Conservation (phyloP, 2,113 vertebrate species). For the Mastomys coucha region DNA sequence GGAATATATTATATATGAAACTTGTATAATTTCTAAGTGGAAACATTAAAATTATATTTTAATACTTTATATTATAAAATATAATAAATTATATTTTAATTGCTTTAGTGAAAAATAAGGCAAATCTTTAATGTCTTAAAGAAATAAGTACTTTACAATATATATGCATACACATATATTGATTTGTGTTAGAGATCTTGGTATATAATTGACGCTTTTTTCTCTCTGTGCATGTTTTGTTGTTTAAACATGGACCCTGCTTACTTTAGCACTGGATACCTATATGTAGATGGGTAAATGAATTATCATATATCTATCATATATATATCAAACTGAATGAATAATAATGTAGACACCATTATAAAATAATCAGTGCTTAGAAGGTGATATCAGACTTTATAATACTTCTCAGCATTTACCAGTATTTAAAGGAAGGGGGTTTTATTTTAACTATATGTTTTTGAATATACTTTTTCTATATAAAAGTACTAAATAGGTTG, state of each 20-base stretch:
- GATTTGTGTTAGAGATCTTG: not conserved
- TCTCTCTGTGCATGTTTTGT: not conserved
- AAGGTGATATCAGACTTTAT: not conserved
- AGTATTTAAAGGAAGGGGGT: constrained; percentile 7
- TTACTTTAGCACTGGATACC: not conserved
- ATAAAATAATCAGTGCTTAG: not conserved
- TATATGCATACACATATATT: not conserved
- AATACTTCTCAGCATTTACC: not conserved
- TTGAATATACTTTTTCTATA: constrained; percentile 15
- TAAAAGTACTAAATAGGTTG: not conserved
- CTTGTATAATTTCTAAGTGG: constrained; percentile 4
- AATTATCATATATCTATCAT: not conserved
- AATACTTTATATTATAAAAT: too few relatives aligned
- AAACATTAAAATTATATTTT: not conserved
- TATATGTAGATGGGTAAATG: not conserved
- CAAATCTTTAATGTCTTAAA: not conserved
- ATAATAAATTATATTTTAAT: too few relatives aligned
- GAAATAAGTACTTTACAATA: not conserved
- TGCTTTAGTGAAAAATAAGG: constrained; percentile 16
- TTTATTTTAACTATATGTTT: not conserved
- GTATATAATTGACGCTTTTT: not conserved
- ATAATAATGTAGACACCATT: not conserved
- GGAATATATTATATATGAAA: not conserved
- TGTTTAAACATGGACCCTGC: not conserved
- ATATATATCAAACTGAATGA: not conserved